Evolutionary conservation across 2,888 invertebrate species (phyloP).

Genomic region (Clepsis dumicolana): DNA sequence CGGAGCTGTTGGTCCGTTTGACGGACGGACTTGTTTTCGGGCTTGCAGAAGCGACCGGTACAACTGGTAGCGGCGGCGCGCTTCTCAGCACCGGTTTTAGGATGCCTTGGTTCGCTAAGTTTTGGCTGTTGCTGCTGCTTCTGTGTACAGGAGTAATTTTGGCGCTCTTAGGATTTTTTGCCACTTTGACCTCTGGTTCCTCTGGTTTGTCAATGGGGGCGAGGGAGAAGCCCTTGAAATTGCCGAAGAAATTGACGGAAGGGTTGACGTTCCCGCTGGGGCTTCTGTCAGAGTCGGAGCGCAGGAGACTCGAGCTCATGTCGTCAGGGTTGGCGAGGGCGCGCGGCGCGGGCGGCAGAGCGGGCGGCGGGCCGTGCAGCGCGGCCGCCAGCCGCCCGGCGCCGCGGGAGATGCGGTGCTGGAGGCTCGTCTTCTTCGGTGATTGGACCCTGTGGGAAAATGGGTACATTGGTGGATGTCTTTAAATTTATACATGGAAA

Average conservation of each 20-base stretch:
- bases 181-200: conserved; percentile 39
- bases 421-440: conserved; percentile 78
- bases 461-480: too few relatives aligned
- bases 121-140: conserved; percentile 75
- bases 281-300: conserved; percentile 81
- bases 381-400: conserved; percentile 81
- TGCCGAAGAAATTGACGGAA: conserved; percentile 91
- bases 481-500: not conserved
- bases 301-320: conserved; percentile 89
- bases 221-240: conserved; percentile 94
- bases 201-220: conserved; percentile 86
- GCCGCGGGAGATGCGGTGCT: conserved; percentile 76
- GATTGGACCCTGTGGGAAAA: conserved; percentile 69
- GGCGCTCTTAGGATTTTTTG: conserved; percentile 74
- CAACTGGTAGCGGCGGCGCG: conserved; percentile 89
- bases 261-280: conserved; percentile 80
- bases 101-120: conserved; percentile 65
- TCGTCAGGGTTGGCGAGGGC: conserved; percentile 88
- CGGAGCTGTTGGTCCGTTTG: conserved; percentile 75
- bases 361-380: conserved; percentile 69
- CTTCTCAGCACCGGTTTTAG: conserved; percentile 82
- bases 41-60: conserved; percentile 71
- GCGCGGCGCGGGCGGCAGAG: conserved; percentile 75
- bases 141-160: conserved; percentile 84
- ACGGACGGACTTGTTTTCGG: conserved; percentile 73